Percentiles rank a stretch among this genome's conserved stretches.
These are phyloP conservation scores for Pseudococcus longispinus DNA, from an alignment of 2,888 invertebrate species.

Conservation along the genomic window DNA sequence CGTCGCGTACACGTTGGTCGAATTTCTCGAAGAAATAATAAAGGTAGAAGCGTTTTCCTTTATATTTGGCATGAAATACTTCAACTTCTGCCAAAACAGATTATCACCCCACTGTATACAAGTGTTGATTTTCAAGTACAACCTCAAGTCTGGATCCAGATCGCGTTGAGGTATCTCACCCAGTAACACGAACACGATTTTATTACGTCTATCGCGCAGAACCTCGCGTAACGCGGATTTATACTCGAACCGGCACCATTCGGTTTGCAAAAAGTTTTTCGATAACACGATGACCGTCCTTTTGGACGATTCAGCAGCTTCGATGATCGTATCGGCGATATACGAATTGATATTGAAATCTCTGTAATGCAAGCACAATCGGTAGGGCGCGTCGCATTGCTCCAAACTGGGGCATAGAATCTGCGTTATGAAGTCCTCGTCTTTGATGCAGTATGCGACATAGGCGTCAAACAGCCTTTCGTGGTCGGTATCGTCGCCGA, in stretches of 20 bases:
- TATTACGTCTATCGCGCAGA: conserved; percentile 75
- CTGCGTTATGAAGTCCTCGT: conserved; percentile 89
- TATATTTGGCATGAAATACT: conserved; percentile 87
- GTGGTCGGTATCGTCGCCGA: conserved; percentile 66
- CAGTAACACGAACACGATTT: conserved; percentile 87
- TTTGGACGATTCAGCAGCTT: conserved; percentile 89
- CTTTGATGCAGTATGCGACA: conserved; percentile 91
- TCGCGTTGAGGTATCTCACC: conserved; percentile 89
- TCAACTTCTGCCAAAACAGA: conserved; percentile 95
- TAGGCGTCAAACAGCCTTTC: conserved; percentile 93
- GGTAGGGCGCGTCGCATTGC: conserved; percentile 77
- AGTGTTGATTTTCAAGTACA: conserved; percentile 88
- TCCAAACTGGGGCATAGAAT: conserved; percentile 88
- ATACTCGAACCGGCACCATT: conserved; percentile 95
- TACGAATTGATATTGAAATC: conserved; percentile 88
- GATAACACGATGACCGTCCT: conserved; percentile 89
- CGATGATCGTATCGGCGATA: conserved; percentile 90
- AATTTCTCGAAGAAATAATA: conserved; percentile 48
- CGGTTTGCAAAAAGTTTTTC: conserved; percentile 91
- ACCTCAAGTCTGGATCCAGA: conserved; percentile 87
- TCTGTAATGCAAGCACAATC: conserved; percentile 88
- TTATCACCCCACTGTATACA: conserved; percentile 93
- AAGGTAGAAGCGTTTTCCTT: conserved; percentile 61
- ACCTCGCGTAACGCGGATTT: conserved; percentile 91
- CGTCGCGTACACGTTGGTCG: conserved; percentile 74